Conservation (phyloP, 2,113 vertebrate species). For the Sigmodon hispidus region DNA sequence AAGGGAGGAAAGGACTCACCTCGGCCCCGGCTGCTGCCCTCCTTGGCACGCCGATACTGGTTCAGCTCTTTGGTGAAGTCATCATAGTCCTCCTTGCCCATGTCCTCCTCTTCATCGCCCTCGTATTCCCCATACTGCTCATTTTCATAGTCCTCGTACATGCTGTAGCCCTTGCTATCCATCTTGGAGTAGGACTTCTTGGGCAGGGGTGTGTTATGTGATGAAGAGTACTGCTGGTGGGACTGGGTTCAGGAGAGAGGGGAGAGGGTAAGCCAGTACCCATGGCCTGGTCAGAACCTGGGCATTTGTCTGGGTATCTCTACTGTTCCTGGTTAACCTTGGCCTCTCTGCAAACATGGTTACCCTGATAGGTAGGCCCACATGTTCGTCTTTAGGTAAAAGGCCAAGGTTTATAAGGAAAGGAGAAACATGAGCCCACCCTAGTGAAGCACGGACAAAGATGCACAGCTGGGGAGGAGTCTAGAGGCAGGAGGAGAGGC, state of each 20-base stretch:
- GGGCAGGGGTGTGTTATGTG: conserved; percentile 83
- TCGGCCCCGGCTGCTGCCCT: conserved; percentile 87
- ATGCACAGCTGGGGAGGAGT: background rate
- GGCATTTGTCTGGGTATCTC: too few relatives aligned
- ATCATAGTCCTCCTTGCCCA: conserved; percentile 92
- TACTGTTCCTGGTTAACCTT: background rate
- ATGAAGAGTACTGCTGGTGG: conserved; percentile 89
- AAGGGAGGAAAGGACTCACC: conserved; percentile 60
- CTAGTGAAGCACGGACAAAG: background rate
- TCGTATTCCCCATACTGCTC: conserved; percentile 90
- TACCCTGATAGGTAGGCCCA: background rate
- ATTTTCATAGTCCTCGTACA: conserved; percentile 92
- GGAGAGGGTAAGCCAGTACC: background rate
- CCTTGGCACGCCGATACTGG: conserved; percentile 94
- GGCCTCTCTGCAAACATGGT: too few relatives aligned
- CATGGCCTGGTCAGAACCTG: background rate
- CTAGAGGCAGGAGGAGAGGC: background rate
- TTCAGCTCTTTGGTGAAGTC: conserved; percentile 96
- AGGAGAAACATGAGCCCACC: background rate
- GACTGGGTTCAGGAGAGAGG: conserved; percentile 80
- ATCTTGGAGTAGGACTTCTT: conserved; percentile 95
- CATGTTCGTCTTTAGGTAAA: background rate
- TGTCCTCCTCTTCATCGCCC: conserved; percentile 92
- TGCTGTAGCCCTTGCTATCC: conserved; percentile 91
- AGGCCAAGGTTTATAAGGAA: background rate